A percentile compares a stretch with the other conserved stretches of the same genome.
Conservation (phyloP, 1,140 invertebrate species). For the Idris sp. region DNA sequence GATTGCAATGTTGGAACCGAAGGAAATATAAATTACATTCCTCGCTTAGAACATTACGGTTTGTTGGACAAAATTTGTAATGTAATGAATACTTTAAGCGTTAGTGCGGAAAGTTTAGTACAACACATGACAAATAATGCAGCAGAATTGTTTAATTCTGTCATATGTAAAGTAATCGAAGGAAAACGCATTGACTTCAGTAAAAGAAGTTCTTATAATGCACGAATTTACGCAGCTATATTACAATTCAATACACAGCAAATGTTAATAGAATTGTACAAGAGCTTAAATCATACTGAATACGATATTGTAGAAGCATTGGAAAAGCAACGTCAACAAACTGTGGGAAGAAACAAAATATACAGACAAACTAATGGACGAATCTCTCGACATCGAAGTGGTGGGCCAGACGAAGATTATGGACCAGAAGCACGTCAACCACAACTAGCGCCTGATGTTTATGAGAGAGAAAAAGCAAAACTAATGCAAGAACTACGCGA, state of each 20-base stretch:
- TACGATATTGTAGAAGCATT: slow-evolving; percentile 5
- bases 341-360: slow-evolving; percentile 3
- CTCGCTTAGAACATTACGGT: background rate
- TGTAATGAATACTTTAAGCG: background rate
- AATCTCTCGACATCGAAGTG: background rate
- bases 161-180: no score
- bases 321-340: slow-evolving; percentile 14
- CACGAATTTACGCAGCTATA: slow-evolving; percentile 60
- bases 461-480: background rate
- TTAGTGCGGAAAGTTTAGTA: background rate
- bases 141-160: slow-evolving; percentile 6
- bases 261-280: slow-evolving; percentile 7
- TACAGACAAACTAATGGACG: background rate
- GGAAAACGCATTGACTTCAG: slow-evolving; percentile 52
- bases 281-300: background rate
- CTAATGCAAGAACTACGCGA: background rate
- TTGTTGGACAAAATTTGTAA: background rate
- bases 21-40: background rate
- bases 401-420: slow-evolving; percentile 46
- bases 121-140: background rate
- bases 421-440: slow-evolving; percentile 11
- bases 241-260: slow-evolving; percentile 63
- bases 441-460: background rate
- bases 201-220: slow-evolving; percentile 57
- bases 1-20: background rate